These are phyloP conservation scores for Mus caroli DNA, from an alignment of 2,797 vertebrate species.

Conservation along the genomic window DNA sequence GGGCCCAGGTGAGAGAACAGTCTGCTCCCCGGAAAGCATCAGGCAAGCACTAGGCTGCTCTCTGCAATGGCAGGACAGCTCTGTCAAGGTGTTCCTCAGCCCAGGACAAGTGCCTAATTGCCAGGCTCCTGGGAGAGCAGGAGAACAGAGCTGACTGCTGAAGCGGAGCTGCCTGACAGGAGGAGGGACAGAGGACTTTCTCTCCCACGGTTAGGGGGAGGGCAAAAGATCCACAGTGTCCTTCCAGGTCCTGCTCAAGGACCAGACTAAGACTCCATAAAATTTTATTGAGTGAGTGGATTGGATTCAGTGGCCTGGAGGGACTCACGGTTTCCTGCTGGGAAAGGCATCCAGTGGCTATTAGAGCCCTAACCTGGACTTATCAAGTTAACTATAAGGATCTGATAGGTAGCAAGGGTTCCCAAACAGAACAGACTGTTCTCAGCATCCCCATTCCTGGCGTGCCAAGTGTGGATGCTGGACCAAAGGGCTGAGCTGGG, in stretches of 20 bases:
- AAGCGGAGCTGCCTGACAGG: fast-evolving
- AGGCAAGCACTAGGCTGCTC: fast-evolving
- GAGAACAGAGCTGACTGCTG: fast-evolving
- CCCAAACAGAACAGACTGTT: not conserved
- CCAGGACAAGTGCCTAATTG: fast-evolving
- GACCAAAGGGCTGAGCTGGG: fast-evolving
- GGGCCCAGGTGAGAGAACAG: not conserved
- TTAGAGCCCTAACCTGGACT: fast-evolving
- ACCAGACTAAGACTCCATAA: not conserved
- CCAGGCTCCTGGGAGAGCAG: fast-evolving
- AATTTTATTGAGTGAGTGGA: not conserved
- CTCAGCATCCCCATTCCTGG: not conserved
- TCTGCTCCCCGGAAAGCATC: fast-evolving
- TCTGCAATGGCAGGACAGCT: fast-evolving
- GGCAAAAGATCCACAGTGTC: not conserved
- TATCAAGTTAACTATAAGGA: fast-evolving
- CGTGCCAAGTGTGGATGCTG: not conserved
- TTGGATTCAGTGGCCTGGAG: not conserved
- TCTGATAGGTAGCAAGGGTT: fast-evolving
- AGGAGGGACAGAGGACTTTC: fast-evolving
- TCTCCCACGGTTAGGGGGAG: fast-evolving
- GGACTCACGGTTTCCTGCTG: fast-evolving
- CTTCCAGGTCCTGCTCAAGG: not conserved
- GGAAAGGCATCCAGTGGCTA: not conserved
- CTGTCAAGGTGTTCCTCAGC: not conserved